Evolutionary conservation across 2,888 invertebrate genomes (phyloP).

Genomic region (Brenthis hecate): DNA sequence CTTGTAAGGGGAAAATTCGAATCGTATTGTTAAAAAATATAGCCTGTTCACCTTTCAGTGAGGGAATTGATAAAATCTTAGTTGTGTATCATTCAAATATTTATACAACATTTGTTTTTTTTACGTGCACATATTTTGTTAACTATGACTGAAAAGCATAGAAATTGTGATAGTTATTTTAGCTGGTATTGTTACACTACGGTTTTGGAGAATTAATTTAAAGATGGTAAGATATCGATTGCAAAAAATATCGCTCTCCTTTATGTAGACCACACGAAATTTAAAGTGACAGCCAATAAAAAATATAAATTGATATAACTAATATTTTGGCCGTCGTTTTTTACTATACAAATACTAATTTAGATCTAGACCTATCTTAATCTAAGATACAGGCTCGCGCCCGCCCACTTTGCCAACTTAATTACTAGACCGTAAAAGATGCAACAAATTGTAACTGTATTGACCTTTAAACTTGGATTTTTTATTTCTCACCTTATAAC

Average conservation of each 20-base stretch:
- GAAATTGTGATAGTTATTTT: no score
- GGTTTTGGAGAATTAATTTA: background rate
- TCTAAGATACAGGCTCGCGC: conserved; percentile 18
- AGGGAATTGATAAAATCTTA: no score
- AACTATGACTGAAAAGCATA: no score
- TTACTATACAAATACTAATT: conserved; percentile 27
- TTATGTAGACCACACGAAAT: conserved; percentile 3
- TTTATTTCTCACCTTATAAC: conserved; percentile 12
- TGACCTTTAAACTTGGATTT: conserved; percentile 25
- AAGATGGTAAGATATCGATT: background rate
- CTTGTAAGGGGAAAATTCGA: background rate
- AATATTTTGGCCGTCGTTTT: conserved; percentile 13
- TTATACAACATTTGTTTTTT: no score
- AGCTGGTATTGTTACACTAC: no score
- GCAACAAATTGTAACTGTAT: conserved; percentile 12
- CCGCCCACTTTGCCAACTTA: conserved; percentile 19
- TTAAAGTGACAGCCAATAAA: conserved; percentile 12
- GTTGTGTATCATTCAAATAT: no score
- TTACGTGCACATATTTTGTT: no score
- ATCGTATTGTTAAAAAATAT: no score
- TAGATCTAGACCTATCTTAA: conserved; percentile 34
- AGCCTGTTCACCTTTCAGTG: no score
- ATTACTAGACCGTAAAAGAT: conserved; percentile 28
- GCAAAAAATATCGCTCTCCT: background rate
- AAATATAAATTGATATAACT: conserved; percentile 9